phyloP scores from a whole-genome alignment of 2,113 vertebrate species.

The Apteryx owenii region DNA sequence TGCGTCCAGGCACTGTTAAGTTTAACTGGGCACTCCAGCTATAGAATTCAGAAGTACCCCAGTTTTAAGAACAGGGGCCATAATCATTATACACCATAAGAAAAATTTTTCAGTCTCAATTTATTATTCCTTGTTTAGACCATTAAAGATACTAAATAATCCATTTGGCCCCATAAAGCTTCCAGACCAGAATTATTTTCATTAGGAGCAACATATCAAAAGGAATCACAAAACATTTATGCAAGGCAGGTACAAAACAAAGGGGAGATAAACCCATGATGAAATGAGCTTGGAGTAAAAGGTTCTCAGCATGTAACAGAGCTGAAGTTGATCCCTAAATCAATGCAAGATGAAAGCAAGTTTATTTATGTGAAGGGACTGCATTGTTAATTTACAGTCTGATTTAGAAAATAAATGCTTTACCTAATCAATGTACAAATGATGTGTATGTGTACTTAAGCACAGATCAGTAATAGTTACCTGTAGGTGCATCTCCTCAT shows the following conservation, averaged over 20 bases:
- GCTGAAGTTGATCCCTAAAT: slow-evolving; percentile 74
- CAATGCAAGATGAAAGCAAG: slow-evolving; percentile 78
- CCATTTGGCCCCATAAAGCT: background rate
- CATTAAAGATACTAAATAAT: slow-evolving; percentile 10
- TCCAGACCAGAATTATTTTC: slow-evolving; percentile 30
- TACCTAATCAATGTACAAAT: slow-evolving; percentile 23
- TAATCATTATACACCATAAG: background rate
- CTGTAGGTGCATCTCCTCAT: background rate
- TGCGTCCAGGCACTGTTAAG: background rate
- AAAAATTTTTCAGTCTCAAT: background rate
- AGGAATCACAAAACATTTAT: slow-evolving; percentile 48
- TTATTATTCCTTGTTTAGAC: background rate
- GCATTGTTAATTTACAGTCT: slow-evolving; percentile 70
- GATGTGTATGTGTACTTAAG: background rate
- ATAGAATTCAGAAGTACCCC: background rate
- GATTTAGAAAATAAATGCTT: slow-evolving; percentile 40
- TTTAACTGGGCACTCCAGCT: background rate
- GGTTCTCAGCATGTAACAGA: slow-evolving; percentile 52
- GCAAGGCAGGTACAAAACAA: slow-evolving; percentile 67
- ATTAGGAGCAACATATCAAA: background rate
- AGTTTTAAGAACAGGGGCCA: slow-evolving; percentile 32
- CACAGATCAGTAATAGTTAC: slow-evolving; percentile 35
- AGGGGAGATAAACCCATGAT: slow-evolving; percentile 37
- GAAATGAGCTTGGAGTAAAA: slow-evolving; percentile 64
- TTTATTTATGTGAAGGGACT: slow-evolving; percentile 62